Evolutionary conservation across 2,113 vertebrate species (phyloP).

Genomic region (Engystomops pustulosus): DNA sequence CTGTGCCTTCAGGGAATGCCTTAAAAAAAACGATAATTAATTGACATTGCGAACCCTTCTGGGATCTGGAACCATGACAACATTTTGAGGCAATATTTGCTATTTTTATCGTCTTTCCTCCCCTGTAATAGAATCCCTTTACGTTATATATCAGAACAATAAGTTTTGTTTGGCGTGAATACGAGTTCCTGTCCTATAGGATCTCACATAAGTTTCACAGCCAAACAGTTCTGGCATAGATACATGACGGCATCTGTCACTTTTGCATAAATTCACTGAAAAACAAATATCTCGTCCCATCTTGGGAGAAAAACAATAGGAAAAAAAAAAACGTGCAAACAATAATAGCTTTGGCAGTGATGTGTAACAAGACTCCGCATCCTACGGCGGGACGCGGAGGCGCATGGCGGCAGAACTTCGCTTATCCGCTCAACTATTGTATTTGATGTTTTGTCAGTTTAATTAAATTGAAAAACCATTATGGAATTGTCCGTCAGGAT

Average conservation of each 20-base stretch:
- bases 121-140: too few species aligned
- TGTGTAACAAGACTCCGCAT: conserved; percentile 53
- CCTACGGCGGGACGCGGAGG: not conserved
- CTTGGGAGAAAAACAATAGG: conserved; percentile 48
- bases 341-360: conserved; percentile 54
- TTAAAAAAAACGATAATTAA: too few species aligned
- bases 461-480: conserved; percentile 56
- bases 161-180: not conserved
- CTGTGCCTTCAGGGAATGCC: too few species aligned
- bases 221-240: conserved; percentile 38
- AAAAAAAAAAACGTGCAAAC: conserved; percentile 48
- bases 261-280: conserved; percentile 52
- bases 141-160: not conserved
- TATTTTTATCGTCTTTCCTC: too few species aligned
- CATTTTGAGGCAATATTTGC: too few species aligned
- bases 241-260: conserved; percentile 51
- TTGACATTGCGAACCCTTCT: too few species aligned
- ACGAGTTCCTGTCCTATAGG: not conserved
- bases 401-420: conserved; percentile 14
- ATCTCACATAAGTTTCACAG: conserved; percentile 22
- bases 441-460: conserved; percentile 56
- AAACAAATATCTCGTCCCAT: conserved; percentile 50
- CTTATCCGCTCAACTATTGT: conserved; percentile 18
- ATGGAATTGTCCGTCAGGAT: conserved; percentile 59
- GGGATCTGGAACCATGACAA: too few species aligned